Evolutionary conservation across 2,113 vertebrate species (phyloP).

Genomic region (Bambusicola thoracicus): DNA sequence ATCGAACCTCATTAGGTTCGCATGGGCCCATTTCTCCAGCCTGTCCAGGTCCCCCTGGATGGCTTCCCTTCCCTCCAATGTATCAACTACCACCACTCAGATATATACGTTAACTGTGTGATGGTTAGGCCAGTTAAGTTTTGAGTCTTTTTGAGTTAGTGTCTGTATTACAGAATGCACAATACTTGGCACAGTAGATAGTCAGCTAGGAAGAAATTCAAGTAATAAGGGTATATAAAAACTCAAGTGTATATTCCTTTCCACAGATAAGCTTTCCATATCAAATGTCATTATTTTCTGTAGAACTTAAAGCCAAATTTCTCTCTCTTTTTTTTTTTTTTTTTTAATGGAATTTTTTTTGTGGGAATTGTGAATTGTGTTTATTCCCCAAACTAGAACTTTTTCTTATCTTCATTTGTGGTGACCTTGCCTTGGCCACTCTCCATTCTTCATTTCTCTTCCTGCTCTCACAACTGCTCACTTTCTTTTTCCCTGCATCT

Average conservation of each 20-base stretch:
- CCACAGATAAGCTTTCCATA: background rate
- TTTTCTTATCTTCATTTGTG: background rate
- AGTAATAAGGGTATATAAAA: background rate
- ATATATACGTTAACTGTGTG: background rate
- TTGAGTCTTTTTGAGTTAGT: background rate
- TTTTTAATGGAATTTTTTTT: background rate
- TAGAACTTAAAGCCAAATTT: background rate
- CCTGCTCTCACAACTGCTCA: background rate
- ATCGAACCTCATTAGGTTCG: no score
- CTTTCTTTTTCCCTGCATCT: background rate
- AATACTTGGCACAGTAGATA: background rate
- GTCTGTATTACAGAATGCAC: background rate
- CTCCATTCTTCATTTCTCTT: background rate
- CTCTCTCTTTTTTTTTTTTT: background rate
- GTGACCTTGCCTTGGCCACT: background rate
- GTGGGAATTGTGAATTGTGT: background rate
- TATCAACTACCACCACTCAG: no score
- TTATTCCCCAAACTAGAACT: background rate
- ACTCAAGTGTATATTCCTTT: background rate
- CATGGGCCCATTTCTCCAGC: no score
- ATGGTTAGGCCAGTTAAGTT: background rate
- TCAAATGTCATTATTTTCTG: background rate
- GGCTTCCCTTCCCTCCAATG: no score
- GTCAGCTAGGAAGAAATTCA: background rate
- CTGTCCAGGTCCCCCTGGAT: no score